Conservation (phyloP, 2,888 invertebrate species). For the Ganaspis brasiliensis region DNA sequence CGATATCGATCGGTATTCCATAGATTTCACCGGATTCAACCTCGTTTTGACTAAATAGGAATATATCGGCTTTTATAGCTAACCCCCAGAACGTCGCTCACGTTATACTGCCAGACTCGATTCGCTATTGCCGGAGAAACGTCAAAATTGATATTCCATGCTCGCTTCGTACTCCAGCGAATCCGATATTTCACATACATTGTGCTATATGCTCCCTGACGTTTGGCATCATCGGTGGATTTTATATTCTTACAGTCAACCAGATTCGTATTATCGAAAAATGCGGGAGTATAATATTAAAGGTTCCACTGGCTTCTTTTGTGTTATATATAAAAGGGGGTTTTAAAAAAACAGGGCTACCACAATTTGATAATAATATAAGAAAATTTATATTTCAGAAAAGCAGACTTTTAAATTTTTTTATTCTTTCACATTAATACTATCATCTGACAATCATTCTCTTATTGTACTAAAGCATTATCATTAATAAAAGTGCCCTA, state of each 20-base stretch:
- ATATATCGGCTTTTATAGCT: slow-evolving; percentile 74
- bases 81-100: slow-evolving; percentile 57
- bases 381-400: too few relatives aligned
- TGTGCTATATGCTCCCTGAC: slow-evolving; percentile 26
- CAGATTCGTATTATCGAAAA: slow-evolving; percentile 30
- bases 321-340: too few relatives aligned
- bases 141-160: slow-evolving; percentile 79
- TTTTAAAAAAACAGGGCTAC: too few relatives aligned
- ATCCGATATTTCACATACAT: slow-evolving; percentile 74
- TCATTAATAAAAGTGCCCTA: too few relatives aligned
- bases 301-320: too few relatives aligned
- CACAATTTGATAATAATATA: too few relatives aligned
- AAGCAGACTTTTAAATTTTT: too few relatives aligned
- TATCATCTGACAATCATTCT: too few relatives aligned
- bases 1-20: slow-evolving; percentile 75
- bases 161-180: slow-evolving; percentile 69
- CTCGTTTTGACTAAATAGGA: slow-evolving; percentile 76
- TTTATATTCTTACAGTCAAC: slow-evolving; percentile 24
- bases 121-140: slow-evolving; percentile 65
- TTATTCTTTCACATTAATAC: too few relatives aligned
- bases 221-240: slow-evolving; percentile 28
- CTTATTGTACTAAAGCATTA: too few relatives aligned
- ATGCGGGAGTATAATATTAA: too few relatives aligned
- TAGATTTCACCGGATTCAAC: slow-evolving; percentile 74
- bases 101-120: slow-evolving; percentile 49